Evolutionary conservation across 2,888 invertebrate species (phyloP).

Genomic region (Clistopyga incitator): DNA sequence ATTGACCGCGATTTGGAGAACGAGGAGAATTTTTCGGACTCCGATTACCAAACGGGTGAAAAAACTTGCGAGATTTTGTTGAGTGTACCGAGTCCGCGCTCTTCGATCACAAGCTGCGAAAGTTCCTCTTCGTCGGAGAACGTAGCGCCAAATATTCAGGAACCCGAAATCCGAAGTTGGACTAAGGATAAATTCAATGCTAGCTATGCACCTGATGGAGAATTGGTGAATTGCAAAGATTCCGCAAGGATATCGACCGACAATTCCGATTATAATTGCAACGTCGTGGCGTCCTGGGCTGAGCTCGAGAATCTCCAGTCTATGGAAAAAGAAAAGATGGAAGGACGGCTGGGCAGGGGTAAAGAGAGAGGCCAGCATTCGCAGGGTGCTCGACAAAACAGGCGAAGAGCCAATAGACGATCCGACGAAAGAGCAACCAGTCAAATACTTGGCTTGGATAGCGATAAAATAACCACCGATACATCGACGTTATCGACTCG

Average conservation of each 20-base stretch:
- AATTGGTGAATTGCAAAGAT: slow-evolving; percentile 44
- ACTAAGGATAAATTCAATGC: slow-evolving; percentile 39
- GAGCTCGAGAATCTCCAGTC: slow-evolving; percentile 66
- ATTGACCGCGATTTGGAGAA: slow-evolving; percentile 47
- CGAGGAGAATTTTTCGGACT: slow-evolving; percentile 21
- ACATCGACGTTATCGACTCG: background rate
- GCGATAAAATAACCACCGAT: background rate
- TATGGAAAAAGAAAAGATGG: slow-evolving; percentile 34
- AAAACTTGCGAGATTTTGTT: slow-evolving; percentile 42
- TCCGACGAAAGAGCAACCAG: slow-evolving; percentile 14
- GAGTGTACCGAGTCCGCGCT: slow-evolving; percentile 15
- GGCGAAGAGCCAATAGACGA: slow-evolving; percentile 16
- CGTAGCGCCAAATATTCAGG: slow-evolving; percentile 65
- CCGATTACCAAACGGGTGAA: slow-evolving; percentile 37
- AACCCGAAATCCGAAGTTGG: slow-evolving; percentile 32
- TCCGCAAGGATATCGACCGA: slow-evolving; percentile 38
- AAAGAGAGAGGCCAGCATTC: background rate
- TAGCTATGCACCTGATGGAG: background rate
- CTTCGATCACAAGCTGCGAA: slow-evolving; percentile 15
- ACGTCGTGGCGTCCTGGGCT: slow-evolving; percentile 70
- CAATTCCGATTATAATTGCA: slow-evolving; percentile 70
- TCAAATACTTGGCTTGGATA: slow-evolving; percentile 14
- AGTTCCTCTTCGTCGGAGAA: slow-evolving; percentile 63
- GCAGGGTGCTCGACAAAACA: slow-evolving; percentile 6
- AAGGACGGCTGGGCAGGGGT: slow-evolving; percentile 27